These are phyloP conservation scores for Nannobrachium achirus DNA, from an alignment of 2,113 vertebrate species.

Conservation along the genomic window DNA sequence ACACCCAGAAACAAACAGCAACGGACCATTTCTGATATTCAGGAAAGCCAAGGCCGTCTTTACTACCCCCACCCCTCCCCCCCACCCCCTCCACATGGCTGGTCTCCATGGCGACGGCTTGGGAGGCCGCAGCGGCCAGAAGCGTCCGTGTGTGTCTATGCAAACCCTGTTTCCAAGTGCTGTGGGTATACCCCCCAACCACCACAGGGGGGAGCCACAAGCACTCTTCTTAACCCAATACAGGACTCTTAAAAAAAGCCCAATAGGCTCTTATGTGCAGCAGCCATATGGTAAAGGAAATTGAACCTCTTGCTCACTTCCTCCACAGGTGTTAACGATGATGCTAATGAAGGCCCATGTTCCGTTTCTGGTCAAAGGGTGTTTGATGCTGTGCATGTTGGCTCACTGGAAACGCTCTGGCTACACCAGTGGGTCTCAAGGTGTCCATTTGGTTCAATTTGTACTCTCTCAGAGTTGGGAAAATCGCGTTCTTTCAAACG, in stretches of 20 bases:
- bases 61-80: slow-evolving; percentile 68
- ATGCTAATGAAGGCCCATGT: too few species aligned
- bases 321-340: not conserved
- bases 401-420: too few species aligned
- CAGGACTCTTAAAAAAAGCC: slow-evolving; percentile 51
- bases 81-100: slow-evolving; percentile 78
- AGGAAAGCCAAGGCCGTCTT: slow-evolving; percentile 95
- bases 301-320: slow-evolving; percentile 65
- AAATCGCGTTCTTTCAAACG: too few species aligned
- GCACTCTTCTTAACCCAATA: slow-evolving; percentile 39
- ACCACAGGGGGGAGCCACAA: slow-evolving; percentile 78
- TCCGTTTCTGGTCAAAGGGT: too few species aligned
- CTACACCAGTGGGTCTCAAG: too few species aligned
- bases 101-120: slow-evolving; percentile 78
- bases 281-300: too few species aligned
- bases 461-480: too few species aligned
- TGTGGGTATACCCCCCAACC: slow-evolving; percentile 82
- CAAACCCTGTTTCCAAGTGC: slow-evolving; percentile 94
- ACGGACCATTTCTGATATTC: slow-evolving; percentile 97
- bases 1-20: slow-evolving; percentile 66
- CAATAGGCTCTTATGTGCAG: too few species aligned
- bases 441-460: too few species aligned
- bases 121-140: slow-evolving; percentile 60
- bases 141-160: slow-evolving; percentile 92
- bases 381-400: too few species aligned